Percentiles rank a stretch among this genome's conserved stretches.
These are phyloP conservation scores for Boloria selene DNA, from an alignment of 2,888 invertebrate genomes.

Conservation along the genomic window DNA sequence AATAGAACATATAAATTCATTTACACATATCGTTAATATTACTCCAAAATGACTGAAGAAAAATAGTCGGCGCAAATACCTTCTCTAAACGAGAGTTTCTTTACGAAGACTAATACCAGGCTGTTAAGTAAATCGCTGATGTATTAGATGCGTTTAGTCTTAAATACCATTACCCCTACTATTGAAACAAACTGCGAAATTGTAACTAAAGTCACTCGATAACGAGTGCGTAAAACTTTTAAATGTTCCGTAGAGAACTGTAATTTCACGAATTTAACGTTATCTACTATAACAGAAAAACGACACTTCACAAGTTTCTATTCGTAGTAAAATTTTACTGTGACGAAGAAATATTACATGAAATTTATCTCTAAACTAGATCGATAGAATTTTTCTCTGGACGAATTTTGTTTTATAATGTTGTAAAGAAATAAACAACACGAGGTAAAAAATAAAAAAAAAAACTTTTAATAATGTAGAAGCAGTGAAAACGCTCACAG, in stretches of 20 bases:
- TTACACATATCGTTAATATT: too few species aligned
- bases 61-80: slow-evolving; percentile 3
- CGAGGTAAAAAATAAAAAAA: too few species aligned
- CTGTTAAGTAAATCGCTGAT: slow-evolving; percentile 22
- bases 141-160: slow-evolving; percentile 29
- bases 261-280: too few species aligned
- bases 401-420: neutral
- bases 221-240: neutral
- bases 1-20: too few species aligned
- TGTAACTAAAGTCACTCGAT: neutral
- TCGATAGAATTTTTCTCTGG: neutral
- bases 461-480: too few species aligned
- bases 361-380: neutral
- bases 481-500: too few species aligned
- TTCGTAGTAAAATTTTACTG: too few species aligned
- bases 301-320: too few species aligned
- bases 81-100: neutral
- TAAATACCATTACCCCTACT: slow-evolving; percentile 5
- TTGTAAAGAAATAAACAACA: neutral
- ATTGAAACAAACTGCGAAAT: neutral
- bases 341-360: neutral
- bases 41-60: neutral
- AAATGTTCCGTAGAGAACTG: too few species aligned
- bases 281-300: too few species aligned
- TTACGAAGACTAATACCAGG: slow-evolving; percentile 14